A percentile compares a stretch with the other conserved stretches of the same genome.
These are phyloP conservation scores for Bombus polaris DNA, from an alignment of 1,140 invertebrate species.

Conservation along the genomic window DNA sequence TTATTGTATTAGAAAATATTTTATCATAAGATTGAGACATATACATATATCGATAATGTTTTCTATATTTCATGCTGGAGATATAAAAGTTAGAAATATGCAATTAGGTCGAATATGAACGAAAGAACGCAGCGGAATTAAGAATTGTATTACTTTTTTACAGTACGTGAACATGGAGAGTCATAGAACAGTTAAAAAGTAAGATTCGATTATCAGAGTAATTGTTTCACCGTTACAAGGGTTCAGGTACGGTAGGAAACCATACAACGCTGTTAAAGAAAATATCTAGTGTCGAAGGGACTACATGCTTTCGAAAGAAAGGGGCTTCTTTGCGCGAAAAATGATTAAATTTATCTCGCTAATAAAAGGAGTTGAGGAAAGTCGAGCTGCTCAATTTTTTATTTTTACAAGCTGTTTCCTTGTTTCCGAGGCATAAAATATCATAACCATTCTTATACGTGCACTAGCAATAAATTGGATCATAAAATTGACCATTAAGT, in stretches of 20 bases:
- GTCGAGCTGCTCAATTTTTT: background rate
- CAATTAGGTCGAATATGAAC: background rate
- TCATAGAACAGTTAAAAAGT: background rate
- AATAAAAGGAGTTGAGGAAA: background rate
- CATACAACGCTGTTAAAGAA: conserved; percentile 57
- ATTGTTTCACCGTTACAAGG: conserved; percentile 40
- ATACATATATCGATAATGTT: too few species aligned
- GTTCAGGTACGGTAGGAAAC: conserved; percentile 56
- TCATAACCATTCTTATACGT: background rate
- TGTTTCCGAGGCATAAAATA: background rate
- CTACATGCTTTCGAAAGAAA: conserved; percentile 50
- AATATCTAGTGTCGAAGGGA: conserved; percentile 64
- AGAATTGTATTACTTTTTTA: background rate
- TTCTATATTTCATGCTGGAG: background rate
- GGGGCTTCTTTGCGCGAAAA: conserved; percentile 62
- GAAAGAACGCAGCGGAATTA: background rate
- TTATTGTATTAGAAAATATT: too few species aligned
- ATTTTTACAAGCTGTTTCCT: background rate
- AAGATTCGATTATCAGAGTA: conserved; percentile 22
- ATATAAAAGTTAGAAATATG: background rate
- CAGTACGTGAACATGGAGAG: background rate
- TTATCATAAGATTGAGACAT: too few species aligned
- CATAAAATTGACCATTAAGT: background rate
- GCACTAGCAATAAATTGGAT: background rate
- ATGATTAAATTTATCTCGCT: conserved; percentile 8